phyloP scores from a whole-genome alignment of 2,797 vertebrate genomes.

The Siniperca scherzeri region DNA sequence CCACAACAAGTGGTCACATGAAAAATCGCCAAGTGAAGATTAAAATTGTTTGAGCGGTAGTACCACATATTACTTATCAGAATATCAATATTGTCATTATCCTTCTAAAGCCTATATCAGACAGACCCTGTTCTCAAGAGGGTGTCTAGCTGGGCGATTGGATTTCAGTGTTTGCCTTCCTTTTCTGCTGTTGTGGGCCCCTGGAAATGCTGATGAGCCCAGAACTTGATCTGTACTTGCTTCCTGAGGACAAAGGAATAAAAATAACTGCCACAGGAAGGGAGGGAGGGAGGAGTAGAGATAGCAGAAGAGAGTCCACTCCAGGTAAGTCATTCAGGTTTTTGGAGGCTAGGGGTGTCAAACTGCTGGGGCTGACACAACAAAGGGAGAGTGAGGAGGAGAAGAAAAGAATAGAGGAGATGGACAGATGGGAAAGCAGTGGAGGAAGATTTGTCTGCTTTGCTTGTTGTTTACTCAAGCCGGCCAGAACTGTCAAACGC shows the following conservation, averaged over 20 bases:
- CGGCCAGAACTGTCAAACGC: slow-evolving; percentile 6
- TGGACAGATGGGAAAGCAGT: slow-evolving; percentile 32
- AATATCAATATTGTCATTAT: neutral
- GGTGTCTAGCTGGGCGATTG: slow-evolving; percentile 61
- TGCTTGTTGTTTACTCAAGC: slow-evolving; percentile 4
- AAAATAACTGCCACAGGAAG: slow-evolving; percentile 77
- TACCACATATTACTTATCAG: neutral
- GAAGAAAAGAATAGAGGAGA: slow-evolving; percentile 6
- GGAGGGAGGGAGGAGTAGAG: slow-evolving; percentile 40
- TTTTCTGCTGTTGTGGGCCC: slow-evolving; percentile 75
- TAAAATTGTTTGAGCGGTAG: neutral
- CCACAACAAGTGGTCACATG: too few relatives aligned
- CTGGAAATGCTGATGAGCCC: slow-evolving; percentile 82
- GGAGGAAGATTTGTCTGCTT: slow-evolving; percentile 9
- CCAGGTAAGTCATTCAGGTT: slow-evolving; percentile 45
- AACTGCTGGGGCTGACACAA: neutral
- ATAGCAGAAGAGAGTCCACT: slow-evolving; percentile 40
- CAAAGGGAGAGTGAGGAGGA: neutral
- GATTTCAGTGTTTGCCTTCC: slow-evolving; percentile 72
- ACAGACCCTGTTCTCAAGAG: slow-evolving; percentile 19
- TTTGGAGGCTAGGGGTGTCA: slow-evolving; percentile 19
- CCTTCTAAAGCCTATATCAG: slow-evolving; percentile 29
- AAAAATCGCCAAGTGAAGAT: neutral
- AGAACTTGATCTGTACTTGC: slow-evolving; percentile 81
- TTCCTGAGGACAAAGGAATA: slow-evolving; percentile 76